phyloP scores from a whole-genome alignment of 2,888 invertebrate genomes.

The Tipula helvola region DNA sequence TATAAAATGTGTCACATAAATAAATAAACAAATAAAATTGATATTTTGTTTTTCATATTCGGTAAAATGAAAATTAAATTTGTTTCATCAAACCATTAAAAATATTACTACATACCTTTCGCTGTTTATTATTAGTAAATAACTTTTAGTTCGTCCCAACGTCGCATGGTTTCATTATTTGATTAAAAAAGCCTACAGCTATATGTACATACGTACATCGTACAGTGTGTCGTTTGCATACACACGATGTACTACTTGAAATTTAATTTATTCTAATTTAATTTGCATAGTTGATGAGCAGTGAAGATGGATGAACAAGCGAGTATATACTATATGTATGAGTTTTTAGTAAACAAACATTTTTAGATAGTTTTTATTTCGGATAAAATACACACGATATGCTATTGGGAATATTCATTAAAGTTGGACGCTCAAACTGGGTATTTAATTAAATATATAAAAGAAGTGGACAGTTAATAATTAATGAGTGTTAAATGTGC shows the following conservation, averaged over 20 bases:
- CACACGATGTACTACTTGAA: not conserved
- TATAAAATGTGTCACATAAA: not conserved
- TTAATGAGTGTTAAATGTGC: too few species aligned
- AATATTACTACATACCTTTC: not conserved
- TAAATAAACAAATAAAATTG: not conserved
- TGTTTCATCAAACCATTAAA: not conserved
- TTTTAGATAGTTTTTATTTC: not conserved
- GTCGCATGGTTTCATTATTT: not conserved
- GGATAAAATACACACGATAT: not conserved
- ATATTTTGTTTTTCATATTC: not conserved
- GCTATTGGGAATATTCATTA: not conserved
- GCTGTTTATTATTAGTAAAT: not conserved
- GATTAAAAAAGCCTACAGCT: not conserved
- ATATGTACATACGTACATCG: not conserved
- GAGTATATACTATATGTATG: not conserved
- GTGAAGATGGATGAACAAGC: not conserved
- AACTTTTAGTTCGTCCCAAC: not conserved
- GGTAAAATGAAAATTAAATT: not conserved
- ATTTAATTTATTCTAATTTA: not conserved
- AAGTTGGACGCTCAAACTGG: not conserved
- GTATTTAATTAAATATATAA: too few species aligned
- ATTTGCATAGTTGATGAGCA: not conserved
- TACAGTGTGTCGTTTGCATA: not conserved
- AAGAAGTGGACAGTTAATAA: too few species aligned
- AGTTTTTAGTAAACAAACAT: not conserved